Percentiles rank a stretch among this genome's conserved stretches.
Evolutionary conservation across 2,113 vertebrate genomes (phyloP).

Genomic region (Sphaerodactylus townsendi): DNA sequence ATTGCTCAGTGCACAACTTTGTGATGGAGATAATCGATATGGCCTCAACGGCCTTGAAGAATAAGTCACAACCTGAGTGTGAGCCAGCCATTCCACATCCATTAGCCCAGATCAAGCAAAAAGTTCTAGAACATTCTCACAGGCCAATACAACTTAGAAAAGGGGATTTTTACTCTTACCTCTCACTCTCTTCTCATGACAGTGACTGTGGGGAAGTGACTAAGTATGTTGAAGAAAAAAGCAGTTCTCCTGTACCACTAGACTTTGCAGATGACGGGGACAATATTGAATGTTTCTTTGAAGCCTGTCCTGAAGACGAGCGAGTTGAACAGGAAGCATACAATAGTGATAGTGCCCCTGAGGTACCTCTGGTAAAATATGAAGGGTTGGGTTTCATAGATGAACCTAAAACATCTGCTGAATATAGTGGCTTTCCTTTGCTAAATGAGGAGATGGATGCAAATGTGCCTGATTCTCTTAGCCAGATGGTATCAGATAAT

Average conservation of each 20-base stretch:
- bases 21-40: slow-evolving; percentile 95
- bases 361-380: slow-evolving; percentile 42
- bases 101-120: slow-evolving; percentile 89
- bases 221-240: slow-evolving; percentile 85
- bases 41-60: slow-evolving; percentile 89
- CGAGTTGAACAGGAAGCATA: slow-evolving; percentile 75
- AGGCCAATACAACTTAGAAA: slow-evolving; percentile 88
- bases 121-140: slow-evolving; percentile 94
- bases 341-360: slow-evolving; percentile 69
- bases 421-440: slow-evolving; percentile 50
- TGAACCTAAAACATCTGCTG: slow-evolving; percentile 37
- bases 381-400: background rate
- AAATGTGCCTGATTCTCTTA: slow-evolving; percentile 47
- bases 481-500: slow-evolving; percentile 62
- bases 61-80: slow-evolving; percentile 82
- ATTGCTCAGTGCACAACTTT: slow-evolving; percentile 86
- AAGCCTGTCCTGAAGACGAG: slow-evolving; percentile 88
- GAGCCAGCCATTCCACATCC: slow-evolving; percentile 76
- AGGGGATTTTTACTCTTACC: slow-evolving; percentile 97
- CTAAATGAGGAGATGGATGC: slow-evolving; percentile 20
- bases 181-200: slow-evolving; percentile 98
- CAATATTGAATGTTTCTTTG: slow-evolving; percentile 88
- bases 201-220: slow-evolving; percentile 97
- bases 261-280: slow-evolving; percentile 78
- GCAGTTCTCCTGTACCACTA: slow-evolving; percentile 77